Conservation (phyloP, 2,113 vertebrate species). For the Coracopsis vasa region DNA sequence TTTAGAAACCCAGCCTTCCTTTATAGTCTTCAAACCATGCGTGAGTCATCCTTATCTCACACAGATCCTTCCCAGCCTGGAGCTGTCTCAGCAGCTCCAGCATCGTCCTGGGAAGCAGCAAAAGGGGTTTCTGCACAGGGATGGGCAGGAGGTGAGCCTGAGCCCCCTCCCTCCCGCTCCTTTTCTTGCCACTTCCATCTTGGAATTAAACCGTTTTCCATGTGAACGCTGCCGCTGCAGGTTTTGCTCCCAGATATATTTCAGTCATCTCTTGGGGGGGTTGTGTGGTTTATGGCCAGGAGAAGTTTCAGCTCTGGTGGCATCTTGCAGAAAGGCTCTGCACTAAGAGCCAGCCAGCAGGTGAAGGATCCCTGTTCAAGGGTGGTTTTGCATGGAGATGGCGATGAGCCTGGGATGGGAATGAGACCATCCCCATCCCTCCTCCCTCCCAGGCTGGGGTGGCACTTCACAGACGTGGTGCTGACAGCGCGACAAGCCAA, state of each 20-base stretch:
- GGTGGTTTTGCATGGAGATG: not conserved
- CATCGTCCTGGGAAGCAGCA: not conserved
- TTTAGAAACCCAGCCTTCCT: not conserved
- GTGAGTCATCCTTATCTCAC: not conserved
- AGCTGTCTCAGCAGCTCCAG: not conserved
- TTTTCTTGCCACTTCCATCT: not conserved
- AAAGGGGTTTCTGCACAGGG: not conserved
- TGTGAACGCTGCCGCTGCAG: fast-evolving
- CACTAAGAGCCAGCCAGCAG: not conserved
- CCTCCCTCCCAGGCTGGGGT: fast-evolving
- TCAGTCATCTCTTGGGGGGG: fast-evolving
- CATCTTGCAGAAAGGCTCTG: not conserved
- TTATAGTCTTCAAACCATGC: not conserved
- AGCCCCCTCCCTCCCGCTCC: too few relatives aligned
- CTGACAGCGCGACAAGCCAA: not conserved
- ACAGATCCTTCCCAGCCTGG: not conserved
- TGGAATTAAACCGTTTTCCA: fast-evolving
- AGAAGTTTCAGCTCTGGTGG: not conserved
- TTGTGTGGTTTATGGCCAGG: not conserved
- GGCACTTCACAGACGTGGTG: not conserved
- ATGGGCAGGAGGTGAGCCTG: not conserved
- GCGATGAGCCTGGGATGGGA: fast-evolving
- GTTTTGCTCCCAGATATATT: not conserved
- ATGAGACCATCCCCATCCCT: not conserved
- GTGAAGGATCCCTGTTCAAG: not conserved